These are phyloP conservation scores for Silurus lanzhouensis DNA, from an alignment of 2,797 vertebrate genomes.

Conservation along the genomic window DNA sequence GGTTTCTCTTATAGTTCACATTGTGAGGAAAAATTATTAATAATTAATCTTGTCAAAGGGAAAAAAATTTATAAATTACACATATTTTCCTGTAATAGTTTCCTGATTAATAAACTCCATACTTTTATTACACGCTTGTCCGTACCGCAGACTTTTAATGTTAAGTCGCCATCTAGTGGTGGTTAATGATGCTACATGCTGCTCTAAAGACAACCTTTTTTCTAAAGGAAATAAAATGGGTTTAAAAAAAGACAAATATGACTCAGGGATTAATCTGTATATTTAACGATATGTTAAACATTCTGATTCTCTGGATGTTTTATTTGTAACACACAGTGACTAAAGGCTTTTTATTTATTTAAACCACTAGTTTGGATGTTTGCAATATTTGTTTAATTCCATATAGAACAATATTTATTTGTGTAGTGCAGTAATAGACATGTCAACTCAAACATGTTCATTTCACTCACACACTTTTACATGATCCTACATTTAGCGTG, in stretches of 20 bases:
- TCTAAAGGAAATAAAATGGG: background rate
- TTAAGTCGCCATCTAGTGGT: slow-evolving; percentile 31
- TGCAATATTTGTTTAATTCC: no score
- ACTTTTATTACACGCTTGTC: background rate
- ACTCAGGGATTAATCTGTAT: background rate
- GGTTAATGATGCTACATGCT: background rate
- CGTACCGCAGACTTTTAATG: background rate
- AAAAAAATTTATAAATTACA: no score
- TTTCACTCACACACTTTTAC: background rate
- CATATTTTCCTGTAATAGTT: no score
- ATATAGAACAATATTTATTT: no score
- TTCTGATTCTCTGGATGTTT: background rate
- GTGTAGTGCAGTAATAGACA: no score
- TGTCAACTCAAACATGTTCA: no score
- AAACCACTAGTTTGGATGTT: no score
- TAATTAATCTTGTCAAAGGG: background rate
- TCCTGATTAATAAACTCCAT: background rate
- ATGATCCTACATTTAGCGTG: background rate
- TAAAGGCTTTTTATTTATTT: no score
- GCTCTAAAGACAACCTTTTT: background rate
- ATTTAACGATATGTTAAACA: background rate
- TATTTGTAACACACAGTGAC: no score
- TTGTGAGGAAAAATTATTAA: background rate
- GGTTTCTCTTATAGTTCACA: background rate
- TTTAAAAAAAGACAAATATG: background rate